Conservation (phyloP, 2,797 vertebrate genomes). For the Avahi laniger region DNA sequence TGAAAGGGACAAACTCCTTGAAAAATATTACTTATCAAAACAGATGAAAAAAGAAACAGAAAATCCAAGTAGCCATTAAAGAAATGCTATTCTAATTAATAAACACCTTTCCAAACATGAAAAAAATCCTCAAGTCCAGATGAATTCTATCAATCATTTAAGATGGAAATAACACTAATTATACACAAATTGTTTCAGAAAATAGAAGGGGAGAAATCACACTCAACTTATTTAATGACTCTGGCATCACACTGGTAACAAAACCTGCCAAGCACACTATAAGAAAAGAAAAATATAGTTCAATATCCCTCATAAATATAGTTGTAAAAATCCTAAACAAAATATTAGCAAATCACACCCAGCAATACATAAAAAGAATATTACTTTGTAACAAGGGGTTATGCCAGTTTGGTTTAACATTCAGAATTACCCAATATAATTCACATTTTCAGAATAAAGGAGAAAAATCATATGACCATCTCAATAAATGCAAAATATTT, state of each 20-base stretch:
- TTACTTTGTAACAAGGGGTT: not conserved
- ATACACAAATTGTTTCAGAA: not conserved
- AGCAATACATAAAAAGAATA: not conserved
- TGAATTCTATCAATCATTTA: not conserved
- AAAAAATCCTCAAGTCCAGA: no score
- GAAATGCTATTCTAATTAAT: not conserved
- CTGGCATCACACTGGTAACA: not conserved
- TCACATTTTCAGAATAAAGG: not conserved
- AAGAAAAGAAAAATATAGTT: not conserved
- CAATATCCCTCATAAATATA: not conserved
- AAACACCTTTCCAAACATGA: no score
- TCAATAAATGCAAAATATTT: not conserved
- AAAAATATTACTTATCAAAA: not conserved
- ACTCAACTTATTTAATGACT: not conserved
- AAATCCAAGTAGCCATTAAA: not conserved
- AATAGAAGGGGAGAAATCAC: not conserved
- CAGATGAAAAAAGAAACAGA: not conserved
- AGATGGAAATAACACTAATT: not conserved
- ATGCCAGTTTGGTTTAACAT: not conserved
- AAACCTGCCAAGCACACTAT: not conserved
- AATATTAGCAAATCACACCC: not conserved
- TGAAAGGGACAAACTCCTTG: not conserved
- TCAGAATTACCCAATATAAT: not conserved
- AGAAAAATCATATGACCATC: not conserved
- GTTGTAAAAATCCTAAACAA: not conserved